A percentile compares a stretch with the other conserved stretches of the same genome.
These are phyloP conservation scores for Plagodis pulveraria DNA, from an alignment of 2,888 invertebrate species.

Conservation along the genomic window DNA sequence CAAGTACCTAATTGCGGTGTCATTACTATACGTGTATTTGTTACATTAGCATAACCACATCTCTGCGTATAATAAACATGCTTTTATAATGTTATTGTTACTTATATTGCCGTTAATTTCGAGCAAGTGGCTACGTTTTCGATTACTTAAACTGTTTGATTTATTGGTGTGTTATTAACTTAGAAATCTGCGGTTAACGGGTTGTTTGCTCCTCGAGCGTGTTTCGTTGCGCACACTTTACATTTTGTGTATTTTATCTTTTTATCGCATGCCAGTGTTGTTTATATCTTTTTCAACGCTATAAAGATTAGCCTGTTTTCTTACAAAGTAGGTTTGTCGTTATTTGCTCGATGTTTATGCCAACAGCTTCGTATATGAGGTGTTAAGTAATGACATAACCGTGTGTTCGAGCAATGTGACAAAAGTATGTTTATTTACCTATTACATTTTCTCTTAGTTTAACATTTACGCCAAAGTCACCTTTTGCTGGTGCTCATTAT, in stretches of 20 bases:
- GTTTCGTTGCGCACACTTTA: conserved; percentile 20
- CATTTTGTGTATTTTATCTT: conserved; percentile 35
- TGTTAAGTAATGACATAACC: conserved; percentile 33
- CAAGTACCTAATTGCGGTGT: conserved; percentile 53
- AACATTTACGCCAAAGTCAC: too few relatives aligned
- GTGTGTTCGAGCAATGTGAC: conserved; percentile 16
- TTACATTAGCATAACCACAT: conserved; percentile 53
- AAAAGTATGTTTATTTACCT: conserved; percentile 15
- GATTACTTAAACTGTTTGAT: conserved; percentile 25
- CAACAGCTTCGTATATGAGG: conserved; percentile 32
- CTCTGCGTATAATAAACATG: conserved; percentile 37
- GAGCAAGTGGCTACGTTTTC: conserved; percentile 21
- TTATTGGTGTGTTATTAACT: conserved; percentile 25
- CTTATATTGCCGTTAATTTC: conserved; percentile 34
- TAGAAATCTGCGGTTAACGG: conserved; percentile 25
- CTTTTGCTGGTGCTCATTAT: too few relatives aligned
- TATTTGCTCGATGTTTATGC: conserved; percentile 33
- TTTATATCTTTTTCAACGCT: conserved; percentile 30
- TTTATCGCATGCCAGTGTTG: conserved; percentile 28
- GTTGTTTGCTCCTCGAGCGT: conserved; percentile 26
- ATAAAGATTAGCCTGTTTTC: conserved; percentile 33
- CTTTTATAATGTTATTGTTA: conserved; percentile 33
- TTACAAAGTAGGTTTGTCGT: conserved; percentile 32
- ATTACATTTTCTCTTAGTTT: too few relatives aligned
- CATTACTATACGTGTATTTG: conserved; percentile 49